These are phyloP conservation scores for Trematomus bernacchii DNA, from an alignment of 2,797 vertebrate genomes.

Conservation along the genomic window DNA sequence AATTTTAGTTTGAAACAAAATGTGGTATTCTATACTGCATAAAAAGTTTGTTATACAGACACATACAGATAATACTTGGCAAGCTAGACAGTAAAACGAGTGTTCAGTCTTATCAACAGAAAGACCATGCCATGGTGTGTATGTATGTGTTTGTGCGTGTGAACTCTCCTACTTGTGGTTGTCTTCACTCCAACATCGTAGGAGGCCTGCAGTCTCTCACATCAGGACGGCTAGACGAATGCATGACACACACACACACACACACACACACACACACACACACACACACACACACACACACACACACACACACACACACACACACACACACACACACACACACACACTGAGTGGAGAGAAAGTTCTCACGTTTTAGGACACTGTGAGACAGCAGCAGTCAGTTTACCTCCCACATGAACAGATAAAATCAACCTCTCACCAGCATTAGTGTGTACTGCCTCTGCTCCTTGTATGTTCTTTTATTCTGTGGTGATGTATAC, in stretches of 20 bases:
- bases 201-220: slow-evolving; percentile 79
- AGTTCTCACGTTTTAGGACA: slow-evolving; percentile 4
- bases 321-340: not conserved
- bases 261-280: not conserved
- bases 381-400: slow-evolving; percentile 15
- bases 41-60: not conserved
- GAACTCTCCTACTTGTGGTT: slow-evolving; percentile 68
- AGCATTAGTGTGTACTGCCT: no score
- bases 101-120: slow-evolving; percentile 31
- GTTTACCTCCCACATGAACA: slow-evolving; percentile 33
- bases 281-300: not conserved
- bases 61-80: not conserved
- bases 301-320: no score
- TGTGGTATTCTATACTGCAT: no score
- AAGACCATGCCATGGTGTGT: slow-evolving; percentile 18
- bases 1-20: no score
- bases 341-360: no score
- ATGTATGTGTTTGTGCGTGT: not conserved
- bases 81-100: no score
- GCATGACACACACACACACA: slow-evolving; percentile 24
- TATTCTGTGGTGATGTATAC: no score
- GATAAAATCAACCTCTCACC: slow-evolving; percentile 27
- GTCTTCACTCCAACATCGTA: slow-evolving; percentile 74
- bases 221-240: slow-evolving; percentile 52
- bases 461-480: no score